phyloP scores from a whole-genome alignment of 2,113 vertebrate species.

The Thunnus maccoyii region DNA sequence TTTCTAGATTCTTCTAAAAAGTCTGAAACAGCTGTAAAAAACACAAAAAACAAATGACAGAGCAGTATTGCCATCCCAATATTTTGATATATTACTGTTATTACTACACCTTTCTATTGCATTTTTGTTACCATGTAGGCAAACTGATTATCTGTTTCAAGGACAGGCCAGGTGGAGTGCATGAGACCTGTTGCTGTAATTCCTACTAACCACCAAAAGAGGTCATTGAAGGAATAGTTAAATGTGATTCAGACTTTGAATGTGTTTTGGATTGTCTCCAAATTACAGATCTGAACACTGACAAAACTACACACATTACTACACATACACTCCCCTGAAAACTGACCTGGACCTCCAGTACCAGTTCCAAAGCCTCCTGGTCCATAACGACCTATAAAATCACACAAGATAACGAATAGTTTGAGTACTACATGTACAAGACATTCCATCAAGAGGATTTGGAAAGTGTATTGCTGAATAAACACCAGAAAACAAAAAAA shows the following conservation, averaged over 20 bases:
- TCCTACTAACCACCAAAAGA: conserved; percentile 21
- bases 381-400: conserved; percentile 35
- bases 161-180: not conserved
- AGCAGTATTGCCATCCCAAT: too few species aligned
- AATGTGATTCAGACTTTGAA: not conserved
- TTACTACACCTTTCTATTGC: too few species aligned
- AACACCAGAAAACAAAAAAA: not conserved
- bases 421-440: too few species aligned
- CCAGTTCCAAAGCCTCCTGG: conserved; percentile 37
- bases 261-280: not conserved
- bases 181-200: not conserved
- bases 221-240: conserved; percentile 21
- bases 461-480: not conserved
- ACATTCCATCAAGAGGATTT: not conserved
- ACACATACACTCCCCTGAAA: conserved; percentile 1
- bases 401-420: not conserved
- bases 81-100: too few species aligned
- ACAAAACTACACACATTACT: not conserved
- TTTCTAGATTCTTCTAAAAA: not conserved
- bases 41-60: too few species aligned
- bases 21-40: not conserved
- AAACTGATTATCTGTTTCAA: not conserved
- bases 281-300: not conserved
- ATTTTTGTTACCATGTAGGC: not conserved
- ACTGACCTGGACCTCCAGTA: conserved; percentile 42